A percentile compares a stretch with the other conserved stretches of the same genome.
Evolutionary conservation across 2,888 invertebrate genomes (phyloP).

Genomic region (Drosophila macrospina): DNA sequence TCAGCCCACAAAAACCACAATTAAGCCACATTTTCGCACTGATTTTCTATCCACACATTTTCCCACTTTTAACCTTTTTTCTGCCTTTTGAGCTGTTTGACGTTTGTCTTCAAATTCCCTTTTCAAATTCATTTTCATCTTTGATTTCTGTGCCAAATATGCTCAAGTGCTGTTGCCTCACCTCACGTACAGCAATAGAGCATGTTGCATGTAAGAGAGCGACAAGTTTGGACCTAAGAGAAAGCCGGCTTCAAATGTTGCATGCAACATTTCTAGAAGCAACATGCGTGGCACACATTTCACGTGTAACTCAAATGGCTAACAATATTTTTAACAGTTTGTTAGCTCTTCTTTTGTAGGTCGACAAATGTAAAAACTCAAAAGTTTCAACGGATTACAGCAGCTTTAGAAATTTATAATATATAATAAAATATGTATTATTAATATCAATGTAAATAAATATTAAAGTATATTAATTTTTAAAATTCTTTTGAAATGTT

Average conservation of each 20-base stretch:
- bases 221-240: conserved; percentile 40
- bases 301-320: conserved; percentile 4
- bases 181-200: neutral
- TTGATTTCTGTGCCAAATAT: conserved; percentile 6
- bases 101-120: conserved; percentile 10
- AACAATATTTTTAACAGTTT: neutral
- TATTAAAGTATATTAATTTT: no score
- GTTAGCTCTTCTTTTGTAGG: conserved; percentile 4
- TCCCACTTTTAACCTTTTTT: neutral
- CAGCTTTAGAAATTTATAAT: no score
- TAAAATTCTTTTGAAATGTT: no score
- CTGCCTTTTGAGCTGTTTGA: no score
- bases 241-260: conserved; percentile 37
- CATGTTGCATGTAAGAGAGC: conserved; percentile 9
- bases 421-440: no score
- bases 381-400: no score
- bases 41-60: conserved; percentile 25
- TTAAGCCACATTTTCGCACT: conserved; percentile 49
- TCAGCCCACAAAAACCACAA: conserved; percentile 41
- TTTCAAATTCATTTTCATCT: conserved; percentile 23
- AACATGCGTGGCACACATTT: conserved; percentile 16
- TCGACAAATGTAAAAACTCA: neutral
- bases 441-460: no score
- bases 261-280: conserved; percentile 54
- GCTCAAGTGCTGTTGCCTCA: neutral